Evolutionary conservation across 1,140 invertebrate species (phyloP), one percentile per base, ranked within the genome.

Genomic region (Propsilocerus akamusi): DNA sequence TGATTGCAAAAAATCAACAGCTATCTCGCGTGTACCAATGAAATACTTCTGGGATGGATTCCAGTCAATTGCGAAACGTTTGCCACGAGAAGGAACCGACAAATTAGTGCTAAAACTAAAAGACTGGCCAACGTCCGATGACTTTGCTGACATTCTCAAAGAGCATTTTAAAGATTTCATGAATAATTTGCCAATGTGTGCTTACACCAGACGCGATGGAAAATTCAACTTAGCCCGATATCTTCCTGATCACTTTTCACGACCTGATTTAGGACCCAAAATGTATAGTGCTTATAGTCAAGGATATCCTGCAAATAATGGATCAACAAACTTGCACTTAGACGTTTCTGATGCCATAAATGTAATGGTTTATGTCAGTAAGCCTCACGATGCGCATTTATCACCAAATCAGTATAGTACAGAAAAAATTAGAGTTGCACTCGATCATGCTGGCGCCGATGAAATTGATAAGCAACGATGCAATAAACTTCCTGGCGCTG

Each of bases 261-360:
- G 82, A 48, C 91, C 91, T 1, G 92, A 97, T 69, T 67, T 97
- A 1, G 92, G 92, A 0, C 91, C 91, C 0, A 96, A 95, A 66
- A 92, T 96, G 88, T 96, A 95, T 68, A 94, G 86, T 54, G 91
- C 91, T 17, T 95, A 95, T 68, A 91, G 91, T 1, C 83, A 81
- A 2, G 80, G 82, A 1, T 58, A 73, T 0, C 72, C 79, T 60
- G 75, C 78, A 0, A 73, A 71, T 41, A 85, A 84, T 62, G 91
- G 87, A 25, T 94, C 91, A 0, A 97, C 91, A 14, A 96, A 95
- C 67, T 72, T 97, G 14, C 92, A 97, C 68, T 65, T 96, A 23
- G 92, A 97, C 63, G 86, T 96, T 10, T 93, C 88, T 28, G 91
- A 96, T 68, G 90, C 91, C 25, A 87, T 94, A 2, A 97, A 96